Conservation (phyloP, 1,140 invertebrate genomes). For the Drosophila micromelanica region DNA sequence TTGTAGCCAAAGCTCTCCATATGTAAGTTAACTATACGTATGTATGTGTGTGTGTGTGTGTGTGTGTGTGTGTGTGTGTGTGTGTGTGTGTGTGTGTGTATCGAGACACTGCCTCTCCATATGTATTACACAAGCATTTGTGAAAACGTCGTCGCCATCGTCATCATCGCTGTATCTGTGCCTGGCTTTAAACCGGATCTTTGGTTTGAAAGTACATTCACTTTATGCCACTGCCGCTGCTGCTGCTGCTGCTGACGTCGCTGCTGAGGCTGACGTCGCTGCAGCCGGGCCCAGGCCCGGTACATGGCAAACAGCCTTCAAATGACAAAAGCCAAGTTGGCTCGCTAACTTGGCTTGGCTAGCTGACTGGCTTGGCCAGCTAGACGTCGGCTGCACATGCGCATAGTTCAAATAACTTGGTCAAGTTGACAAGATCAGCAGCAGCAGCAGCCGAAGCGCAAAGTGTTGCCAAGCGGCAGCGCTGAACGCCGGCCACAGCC, state of each 20-base stretch:
- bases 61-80: slow-evolving; percentile 2
- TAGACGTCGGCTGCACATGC: slow-evolving; percentile 70
- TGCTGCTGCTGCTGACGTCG: slow-evolving; percentile 22
- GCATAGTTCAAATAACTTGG: slow-evolving; percentile 83
- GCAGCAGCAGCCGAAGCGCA: slow-evolving; percentile 34
- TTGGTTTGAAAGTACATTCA: slow-evolving; percentile 83
- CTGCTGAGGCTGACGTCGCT: slow-evolving; percentile 29
- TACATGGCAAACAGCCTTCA: slow-evolving; percentile 79
- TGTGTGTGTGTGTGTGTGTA: slow-evolving; percentile 9
- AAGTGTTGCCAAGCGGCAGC: slow-evolving; percentile 76
- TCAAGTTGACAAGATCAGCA: slow-evolving; percentile 81
- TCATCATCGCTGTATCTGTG: slow-evolving; percentile 71
- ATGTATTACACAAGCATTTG: slow-evolving; percentile 81
- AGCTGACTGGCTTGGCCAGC: slow-evolving; percentile 30
- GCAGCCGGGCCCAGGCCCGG: slow-evolving; percentile 39
- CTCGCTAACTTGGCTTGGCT: slow-evolving; percentile 13
- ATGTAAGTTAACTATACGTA: slow-evolving; percentile 21
- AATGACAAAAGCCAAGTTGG: slow-evolving; percentile 62
- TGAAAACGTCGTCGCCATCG: slow-evolving; percentile 70
- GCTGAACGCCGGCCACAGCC: slow-evolving; percentile 36
- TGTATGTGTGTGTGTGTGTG: not conserved
- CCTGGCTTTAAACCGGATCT: slow-evolving; percentile 79
- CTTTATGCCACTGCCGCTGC: slow-evolving; percentile 63
- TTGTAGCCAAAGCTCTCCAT: slow-evolving; percentile 53
- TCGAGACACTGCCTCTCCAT: slow-evolving; percentile 49